A percentile compares a stretch with the other conserved stretches of the same genome.
Evolutionary conservation across 2,113 vertebrate species (phyloP).

Genomic region (Pyrgilauda ruficollis): DNA sequence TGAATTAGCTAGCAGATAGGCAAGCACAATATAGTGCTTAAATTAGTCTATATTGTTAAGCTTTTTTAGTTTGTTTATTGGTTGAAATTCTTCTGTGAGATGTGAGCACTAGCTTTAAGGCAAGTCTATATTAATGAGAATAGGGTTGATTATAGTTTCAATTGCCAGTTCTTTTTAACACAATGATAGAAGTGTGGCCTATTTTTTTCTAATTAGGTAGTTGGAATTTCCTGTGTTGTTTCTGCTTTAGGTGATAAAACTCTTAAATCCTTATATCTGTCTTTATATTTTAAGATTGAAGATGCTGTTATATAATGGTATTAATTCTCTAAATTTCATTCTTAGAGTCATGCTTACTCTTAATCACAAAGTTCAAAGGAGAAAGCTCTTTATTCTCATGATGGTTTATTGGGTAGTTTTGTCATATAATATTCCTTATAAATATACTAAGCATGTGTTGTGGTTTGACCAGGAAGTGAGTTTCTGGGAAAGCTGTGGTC

Average conservation of each 20-base stretch:
- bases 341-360: conserved; percentile 83
- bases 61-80: not conserved
- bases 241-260: not conserved
- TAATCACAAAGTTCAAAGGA: conserved; percentile 79
- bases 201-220: not conserved
- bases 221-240: not conserved
- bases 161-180: not conserved
- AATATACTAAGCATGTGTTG: not conserved
- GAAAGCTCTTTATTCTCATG: conserved; percentile 76
- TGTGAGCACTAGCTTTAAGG: not conserved
- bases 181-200: not conserved
- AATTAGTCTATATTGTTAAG: not conserved
- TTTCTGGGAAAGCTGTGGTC: no score
- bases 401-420: conserved; percentile 87
- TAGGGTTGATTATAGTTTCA: not conserved
- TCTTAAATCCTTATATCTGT: not conserved
- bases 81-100: not conserved
- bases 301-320: not conserved
- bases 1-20: not conserved
- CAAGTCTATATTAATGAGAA: not conserved
- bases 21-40: not conserved
- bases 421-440: not conserved
- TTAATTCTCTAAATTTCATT: conserved; percentile 39
- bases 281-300: not conserved
- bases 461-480: no score